Base-by-base conservation (phyloP, 2,888 invertebrate species). In the Seira musarum region DNA sequence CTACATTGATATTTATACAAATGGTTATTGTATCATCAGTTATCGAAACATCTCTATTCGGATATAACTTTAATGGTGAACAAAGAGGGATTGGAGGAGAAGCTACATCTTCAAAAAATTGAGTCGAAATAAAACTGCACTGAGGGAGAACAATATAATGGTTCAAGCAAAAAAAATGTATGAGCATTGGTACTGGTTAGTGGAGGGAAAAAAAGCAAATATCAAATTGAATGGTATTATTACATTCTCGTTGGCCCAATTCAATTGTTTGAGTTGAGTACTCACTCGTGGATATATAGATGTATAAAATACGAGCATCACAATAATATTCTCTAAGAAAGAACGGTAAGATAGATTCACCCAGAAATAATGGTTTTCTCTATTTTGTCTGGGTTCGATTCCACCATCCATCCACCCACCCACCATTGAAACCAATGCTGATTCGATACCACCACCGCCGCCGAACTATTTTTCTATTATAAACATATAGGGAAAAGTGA, bases 191-290 rank as follows among this genome's bases (percentile, higher is more conserved):
- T 53, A 8, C 17, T 53, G 6, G 30, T 8, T 8, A 30, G 2
- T 30, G 30, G 30, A 30, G 30, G 81, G 78, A 80, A 69, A 81
- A 30, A 30, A 78, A 69, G 81, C 76, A 76, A 82, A 73, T 79
- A 79, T 68, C 79, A 68, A 72, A 79, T 79, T 73, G 46, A 79
- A 73, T 79, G 64, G 63, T 79, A 79, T 73, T 79, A 79, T 79
- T 73, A 79, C 79, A 79, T 79, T 79, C 79, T 79, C 79, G 79
- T 79, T 79, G 79, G 79, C 79, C 78, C 79, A 79, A 79, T 79
- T 79, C 79, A 73, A 57, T 49, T 66, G 21, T n/a, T 15, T 17
- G 40, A 65, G 30, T 30, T 30, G 3, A 30, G 30, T 30, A 30
- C 30, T 30, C 30, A 53, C 15, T 3, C 6, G 15, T 53, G 15